A percentile compares a stretch with the other conserved stretches of the same genome.
These are phyloP conservation scores for Dasysyrphus albostriatus DNA, from an alignment of 2,888 invertebrate species.

Conservation along the genomic window DNA sequence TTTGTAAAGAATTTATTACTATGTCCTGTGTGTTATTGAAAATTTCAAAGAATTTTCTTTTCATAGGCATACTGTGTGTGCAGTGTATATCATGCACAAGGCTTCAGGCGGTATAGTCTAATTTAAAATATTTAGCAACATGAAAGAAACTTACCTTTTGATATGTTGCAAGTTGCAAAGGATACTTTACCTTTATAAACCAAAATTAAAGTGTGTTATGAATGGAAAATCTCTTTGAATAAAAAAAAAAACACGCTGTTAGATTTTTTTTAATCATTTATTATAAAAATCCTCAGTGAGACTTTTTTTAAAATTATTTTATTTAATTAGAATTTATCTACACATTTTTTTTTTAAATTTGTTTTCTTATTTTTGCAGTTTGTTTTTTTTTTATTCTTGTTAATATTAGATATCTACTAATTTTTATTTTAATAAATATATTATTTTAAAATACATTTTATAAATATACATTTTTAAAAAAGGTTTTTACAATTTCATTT, in stretches of 20 bases:
- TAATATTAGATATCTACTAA: conserved; percentile 24
- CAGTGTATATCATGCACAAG: background rate
- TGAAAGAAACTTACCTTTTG: background rate
- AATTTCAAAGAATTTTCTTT: conserved; percentile 48
- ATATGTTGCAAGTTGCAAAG: background rate
- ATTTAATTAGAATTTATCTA: conserved; percentile 56
- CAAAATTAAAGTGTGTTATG: too few relatives aligned
- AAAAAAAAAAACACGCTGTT: background rate
- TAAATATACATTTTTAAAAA: conserved; percentile 36
- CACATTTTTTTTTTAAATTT: conserved; percentile 36
- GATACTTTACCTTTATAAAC: background rate
- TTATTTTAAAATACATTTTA: conserved; percentile 25
- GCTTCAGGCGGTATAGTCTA: conserved; percentile 19
- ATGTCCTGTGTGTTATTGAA: background rate
- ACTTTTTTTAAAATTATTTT: conserved; percentile 29
- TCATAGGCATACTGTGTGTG: background rate
- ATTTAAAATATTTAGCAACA: conserved; percentile 27
- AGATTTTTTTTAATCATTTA: conserved; percentile 30
- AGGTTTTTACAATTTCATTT: conserved; percentile 25
- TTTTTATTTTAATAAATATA: conserved; percentile 15
- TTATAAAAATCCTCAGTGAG: conserved; percentile 60
- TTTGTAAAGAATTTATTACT: background rate
- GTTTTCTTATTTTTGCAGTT: background rate
- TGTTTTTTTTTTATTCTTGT: conserved; percentile 49
- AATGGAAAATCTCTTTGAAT: too few relatives aligned